Evolutionary conservation across 2,113 vertebrate genomes (phyloP).

Genomic region (Theristicus caerulescens): DNA sequence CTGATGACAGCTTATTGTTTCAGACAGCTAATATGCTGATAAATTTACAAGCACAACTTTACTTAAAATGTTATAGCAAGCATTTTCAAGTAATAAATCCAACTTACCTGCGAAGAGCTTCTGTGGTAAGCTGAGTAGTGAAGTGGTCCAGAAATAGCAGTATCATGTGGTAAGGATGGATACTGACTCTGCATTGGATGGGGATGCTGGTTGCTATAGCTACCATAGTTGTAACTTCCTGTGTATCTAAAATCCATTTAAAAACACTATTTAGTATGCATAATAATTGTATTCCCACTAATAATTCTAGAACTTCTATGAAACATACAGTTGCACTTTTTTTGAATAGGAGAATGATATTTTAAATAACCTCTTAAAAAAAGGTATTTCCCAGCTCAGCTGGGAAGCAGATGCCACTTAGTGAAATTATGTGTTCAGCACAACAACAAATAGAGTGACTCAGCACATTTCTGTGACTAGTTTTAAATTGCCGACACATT

Average conservation of each 20-base stretch:
- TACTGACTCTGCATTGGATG: slow-evolving; percentile 96
- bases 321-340: not conserved
- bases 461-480: not conserved
- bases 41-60: not conserved
- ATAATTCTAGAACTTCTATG: not conserved
- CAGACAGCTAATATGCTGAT: not conserved
- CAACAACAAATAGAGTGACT: not conserved
- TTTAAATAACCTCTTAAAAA: not conserved
- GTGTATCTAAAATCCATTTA: slow-evolving; percentile 81
- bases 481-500: not conserved
- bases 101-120: slow-evolving; percentile 90
- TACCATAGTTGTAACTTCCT: slow-evolving; percentile 95
- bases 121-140: slow-evolving; percentile 96
- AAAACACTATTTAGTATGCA: not conserved
- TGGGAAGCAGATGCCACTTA: not conserved
- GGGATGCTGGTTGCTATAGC: slow-evolving; percentile 93
- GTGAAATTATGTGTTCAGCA: not conserved
- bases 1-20: not conserved
- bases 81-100: not conserved
- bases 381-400: not conserved
- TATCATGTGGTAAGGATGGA: slow-evolving; percentile 88
- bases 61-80: not conserved
- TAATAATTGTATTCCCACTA: not conserved
- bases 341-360: not conserved
- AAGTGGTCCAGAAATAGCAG: slow-evolving; percentile 88